Base-by-base conservation (phyloP, 2,797 vertebrate genomes). In the Smutsia gigantea region DNA sequence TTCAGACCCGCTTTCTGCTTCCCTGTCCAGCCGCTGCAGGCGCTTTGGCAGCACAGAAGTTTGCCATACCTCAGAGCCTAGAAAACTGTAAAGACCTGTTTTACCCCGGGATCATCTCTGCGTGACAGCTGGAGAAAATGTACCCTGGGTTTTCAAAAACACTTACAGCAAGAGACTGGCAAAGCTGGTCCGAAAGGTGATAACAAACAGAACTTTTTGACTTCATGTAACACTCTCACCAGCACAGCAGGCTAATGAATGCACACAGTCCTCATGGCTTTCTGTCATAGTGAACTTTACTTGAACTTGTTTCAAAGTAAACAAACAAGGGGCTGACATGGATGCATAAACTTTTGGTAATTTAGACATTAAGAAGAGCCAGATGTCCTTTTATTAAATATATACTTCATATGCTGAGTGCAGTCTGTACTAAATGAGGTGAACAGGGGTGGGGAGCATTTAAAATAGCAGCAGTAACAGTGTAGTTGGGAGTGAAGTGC, bases 221-320 rank as follows among this genome's bases (percentile, higher is more conserved):
- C 64, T 94, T 94, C 66, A 72, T 17, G 86, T 77, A 79, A 90
- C 77, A 69, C 72, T 78, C 64, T 94, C 46, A 59, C 59, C 68
- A 55, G 96, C 95, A 93, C 37, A 83, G 51, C 17, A 95, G 46
- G 68, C 79, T 87, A 87, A 97, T 97, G 87, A 91, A 89, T n/a
- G 64, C 25, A 34, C 68, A 59, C 74, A 95, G 55, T 68, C 91
- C 87, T 85, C 83, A 75, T n/a, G 57, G 71, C 46, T 94, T 81
- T 92, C 79, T 74, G 82, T 85, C 72, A 84, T 89, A 96, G 71
- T 83, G 93, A 98, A 95, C 91, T 97, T 92, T 92, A 49, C 39
- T 87, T 97, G 95, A 97, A 95, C 94, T 72, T 96, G 23, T 95
- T 97, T 96, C 77, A 97, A 93, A 96, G 95, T 93, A 90, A 96